Base-by-base conservation (phyloP, 2,888 invertebrate genomes). In the Drosophila engyochracea region DNA sequence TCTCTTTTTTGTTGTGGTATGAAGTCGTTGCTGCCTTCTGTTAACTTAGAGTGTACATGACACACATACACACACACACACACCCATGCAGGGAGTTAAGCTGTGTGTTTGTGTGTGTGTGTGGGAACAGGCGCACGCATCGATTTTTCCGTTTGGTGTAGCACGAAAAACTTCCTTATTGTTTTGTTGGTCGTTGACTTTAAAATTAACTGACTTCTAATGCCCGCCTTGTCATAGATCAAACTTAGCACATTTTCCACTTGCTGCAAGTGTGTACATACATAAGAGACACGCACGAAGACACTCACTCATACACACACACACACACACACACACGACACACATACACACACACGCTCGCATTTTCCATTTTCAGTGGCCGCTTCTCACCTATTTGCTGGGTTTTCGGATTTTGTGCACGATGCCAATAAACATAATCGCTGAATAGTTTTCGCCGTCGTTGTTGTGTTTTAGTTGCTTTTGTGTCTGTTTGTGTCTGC, bases 101-200 rank as follows among this genome's bases (percentile, higher is more conserved):
- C n/a, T 31, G 14, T 39, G 10, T 61, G 68, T 70, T 71, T 78
- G 53, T 85, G 71, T 76, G 73, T 35, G 35, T 74, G 53, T 88
- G 71, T 71, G 73, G 70, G 58, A 83, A 83, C 68, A 83, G 86
- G 82, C 85, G 75, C 85, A 85, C 86, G 86, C 91, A 86, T 86
- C 86, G 86, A 86, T 86, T 86, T 86, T 86, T 86, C 91, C 90
- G 85, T 89, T 85, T 84, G 74, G 85, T 77, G 76, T 89, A 89
- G 75, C 85, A 84, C 80, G 69, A 79, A 83, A 81, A 90, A 80
- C 86, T 87, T 87, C 79, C 79, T 91, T 80, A 83, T 85, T 82
- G 79, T 82, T 87, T 76, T 71, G 63, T 57, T 76, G 70, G 69
- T 62, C 72, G 55, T 79, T 76, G 74, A 77, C 84, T 82, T 85